Base-by-base conservation (phyloP, 2,888 invertebrate species). In the Aphrophora alni region DNA sequence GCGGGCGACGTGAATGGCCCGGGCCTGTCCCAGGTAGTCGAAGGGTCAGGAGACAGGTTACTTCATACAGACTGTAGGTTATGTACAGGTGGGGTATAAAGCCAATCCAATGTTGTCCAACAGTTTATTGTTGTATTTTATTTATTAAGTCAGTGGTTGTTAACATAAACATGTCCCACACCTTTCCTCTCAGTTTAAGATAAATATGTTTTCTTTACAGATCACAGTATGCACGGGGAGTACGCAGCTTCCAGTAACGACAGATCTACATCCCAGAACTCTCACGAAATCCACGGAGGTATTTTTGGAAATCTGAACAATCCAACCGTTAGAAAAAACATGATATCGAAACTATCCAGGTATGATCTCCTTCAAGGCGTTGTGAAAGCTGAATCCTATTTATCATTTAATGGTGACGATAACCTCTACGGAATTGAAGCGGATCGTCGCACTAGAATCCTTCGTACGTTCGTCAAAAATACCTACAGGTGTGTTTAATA, bases 351-450 rank as follows among this genome's bases (percentile, higher is more conserved):
- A 59, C 75, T 86, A 59, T 92, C 92, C 87, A 93, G 95, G 87
- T 97, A 97, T 89, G 97, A 98, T 89, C 89, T 98, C 80, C 92
- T 98, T 91, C 92, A 97, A 84, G 98, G 98, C 14, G 96, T 97
- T 12, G 97, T 97, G 82, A 93, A 95, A 87, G 95, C 96, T 7
- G 97, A 97, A 88, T 95, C 98, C 8, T 98, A 97, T 89, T 96
- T 97, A 88, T 95, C 96, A 77, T 94, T 99, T 88, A 95, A 95
- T 86, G 97, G 97, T 4, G 95, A 95, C 84, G 96, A 96, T 88
- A 95, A 97, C 70, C 95, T 96, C 87, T 95, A 96, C 87, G 99
- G 99, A 25, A 96, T 99, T 85, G 96, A 97, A 87, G 95, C 95
- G 0, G 96, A 97, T 87, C 91, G 97, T 82, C 91, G 98, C 84